Evolutionary conservation across 2,888 invertebrate species (phyloP).

Genomic region (Eilema depressum): DNA sequence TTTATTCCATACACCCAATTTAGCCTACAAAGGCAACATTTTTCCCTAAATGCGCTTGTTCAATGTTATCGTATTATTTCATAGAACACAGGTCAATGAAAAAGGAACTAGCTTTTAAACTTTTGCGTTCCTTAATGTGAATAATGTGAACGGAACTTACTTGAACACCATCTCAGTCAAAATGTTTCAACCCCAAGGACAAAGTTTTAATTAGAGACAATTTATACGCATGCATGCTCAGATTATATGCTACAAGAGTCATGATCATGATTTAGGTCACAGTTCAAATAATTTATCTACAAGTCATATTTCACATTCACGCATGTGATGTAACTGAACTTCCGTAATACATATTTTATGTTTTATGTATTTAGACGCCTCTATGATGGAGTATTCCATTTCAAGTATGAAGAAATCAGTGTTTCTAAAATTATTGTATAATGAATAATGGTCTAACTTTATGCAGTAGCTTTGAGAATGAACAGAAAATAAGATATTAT

Average conservation of each 20-base stretch:
- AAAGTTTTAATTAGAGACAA: neutral
- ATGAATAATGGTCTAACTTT: slow-evolving; percentile 21
- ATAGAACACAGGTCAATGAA: neutral
- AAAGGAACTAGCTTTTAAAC: neutral
- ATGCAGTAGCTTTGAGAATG: slow-evolving; percentile 5
- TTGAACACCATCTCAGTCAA: neutral
- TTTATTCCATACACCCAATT: neutral
- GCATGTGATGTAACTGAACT: slow-evolving; percentile 49
- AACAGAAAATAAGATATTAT: neutral
- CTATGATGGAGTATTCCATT: slow-evolving; percentile 29
- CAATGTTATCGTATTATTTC: neutral
- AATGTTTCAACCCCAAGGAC: neutral
- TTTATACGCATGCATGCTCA: neutral
- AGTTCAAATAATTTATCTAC: slow-evolving; percentile 54
- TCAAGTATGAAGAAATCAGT: slow-evolving; percentile 31
- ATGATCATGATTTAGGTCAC: slow-evolving; percentile 49
- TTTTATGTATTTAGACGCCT: slow-evolving; percentile 43
- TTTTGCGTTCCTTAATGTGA: no score
- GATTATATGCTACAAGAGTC: slow-evolving; percentile 25
- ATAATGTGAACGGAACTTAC: neutral
- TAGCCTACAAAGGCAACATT: neutral
- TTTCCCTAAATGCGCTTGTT: neutral
- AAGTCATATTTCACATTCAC: slow-evolving; percentile 27
- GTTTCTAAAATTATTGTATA: slow-evolving; percentile 34
- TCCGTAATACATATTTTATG: slow-evolving; percentile 41